phyloP scores from a whole-genome alignment of 2,113 vertebrate genomes.

The Ameiurus melas region DNA sequence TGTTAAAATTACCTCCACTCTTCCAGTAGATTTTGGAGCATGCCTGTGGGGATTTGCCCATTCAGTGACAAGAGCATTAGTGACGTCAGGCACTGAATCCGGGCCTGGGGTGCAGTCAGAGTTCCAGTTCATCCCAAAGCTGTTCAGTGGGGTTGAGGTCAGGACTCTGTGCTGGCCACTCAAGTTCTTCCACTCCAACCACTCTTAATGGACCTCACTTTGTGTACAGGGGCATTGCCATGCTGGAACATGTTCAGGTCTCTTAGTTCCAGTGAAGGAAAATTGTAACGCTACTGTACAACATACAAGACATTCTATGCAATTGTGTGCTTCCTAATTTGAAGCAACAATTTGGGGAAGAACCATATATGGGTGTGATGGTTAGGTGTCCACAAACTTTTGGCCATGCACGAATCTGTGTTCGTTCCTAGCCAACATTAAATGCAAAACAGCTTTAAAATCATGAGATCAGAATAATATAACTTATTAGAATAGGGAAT shows the following conservation, averaged over 20 bases:
- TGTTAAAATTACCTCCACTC: background rate
- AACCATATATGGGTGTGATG: background rate
- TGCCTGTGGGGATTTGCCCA: background rate
- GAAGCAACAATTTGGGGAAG: background rate
- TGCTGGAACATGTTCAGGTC: too few relatives aligned
- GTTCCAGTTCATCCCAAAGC: background rate
- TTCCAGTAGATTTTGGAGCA: background rate
- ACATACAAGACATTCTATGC: too few relatives aligned
- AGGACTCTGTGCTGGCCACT: background rate
- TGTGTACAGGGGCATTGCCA: background rate
- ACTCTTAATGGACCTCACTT: background rate
- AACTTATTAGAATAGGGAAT: background rate
- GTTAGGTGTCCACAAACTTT: background rate
- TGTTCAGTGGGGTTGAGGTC: background rate
- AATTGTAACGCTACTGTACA: too few relatives aligned
- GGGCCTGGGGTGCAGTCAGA: background rate
- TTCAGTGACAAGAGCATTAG: background rate
- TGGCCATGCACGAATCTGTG: background rate
- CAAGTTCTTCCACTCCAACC: background rate
- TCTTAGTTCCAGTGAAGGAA: too few relatives aligned
- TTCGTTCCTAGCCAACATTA: background rate
- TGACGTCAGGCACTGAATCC: background rate
- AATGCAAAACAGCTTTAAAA: background rate
- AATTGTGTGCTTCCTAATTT: background rate
- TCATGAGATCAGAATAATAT: background rate